Conservation (phyloP, 1,140 invertebrate genomes). For the Drosophila orena region DNA sequence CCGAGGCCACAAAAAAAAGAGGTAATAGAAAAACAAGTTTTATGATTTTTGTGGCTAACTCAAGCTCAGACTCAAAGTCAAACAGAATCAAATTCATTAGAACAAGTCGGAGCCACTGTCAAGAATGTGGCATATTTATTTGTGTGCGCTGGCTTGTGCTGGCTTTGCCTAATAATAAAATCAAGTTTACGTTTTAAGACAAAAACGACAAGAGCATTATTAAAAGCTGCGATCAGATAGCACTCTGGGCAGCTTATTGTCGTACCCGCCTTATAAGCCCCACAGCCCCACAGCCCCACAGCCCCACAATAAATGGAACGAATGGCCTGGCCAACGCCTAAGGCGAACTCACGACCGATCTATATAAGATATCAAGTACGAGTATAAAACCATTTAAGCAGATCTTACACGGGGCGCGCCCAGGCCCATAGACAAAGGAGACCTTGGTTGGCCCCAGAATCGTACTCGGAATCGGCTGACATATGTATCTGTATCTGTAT, state of each 20-base stretch:
- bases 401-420: conserved; percentile 74
- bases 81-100: conserved; percentile 82
- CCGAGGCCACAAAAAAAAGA: conserved; percentile 24
- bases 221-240: conserved; percentile 81
- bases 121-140: conserved; percentile 71
- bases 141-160: conserved; percentile 23
- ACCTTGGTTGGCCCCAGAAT: conserved; percentile 32
- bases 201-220: conserved; percentile 73
- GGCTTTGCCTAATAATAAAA: conserved; percentile 74
- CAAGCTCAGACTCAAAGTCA: conserved; percentile 9
- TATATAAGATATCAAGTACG: conserved; percentile 54
- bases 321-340: conserved; percentile 72
- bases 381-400: conserved; percentile 55
- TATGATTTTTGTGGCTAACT: conserved; percentile 55
- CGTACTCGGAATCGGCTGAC: conserved; percentile 5
- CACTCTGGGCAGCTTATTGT: conserved; percentile 46
- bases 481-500: neutral
- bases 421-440: conserved; percentile 51
- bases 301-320: conserved; percentile 63
- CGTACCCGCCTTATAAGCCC: conserved; percentile 9
- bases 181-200: conserved; percentile 77
- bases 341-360: conserved; percentile 72
- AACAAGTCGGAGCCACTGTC: conserved; percentile 69
- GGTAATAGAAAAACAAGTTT: conserved; percentile 65
- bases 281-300: conserved; percentile 3